These are phyloP conservation scores for Epicampocera succincta DNA, from an alignment of 2,888 invertebrate genomes.

Conservation along the genomic window DNA sequence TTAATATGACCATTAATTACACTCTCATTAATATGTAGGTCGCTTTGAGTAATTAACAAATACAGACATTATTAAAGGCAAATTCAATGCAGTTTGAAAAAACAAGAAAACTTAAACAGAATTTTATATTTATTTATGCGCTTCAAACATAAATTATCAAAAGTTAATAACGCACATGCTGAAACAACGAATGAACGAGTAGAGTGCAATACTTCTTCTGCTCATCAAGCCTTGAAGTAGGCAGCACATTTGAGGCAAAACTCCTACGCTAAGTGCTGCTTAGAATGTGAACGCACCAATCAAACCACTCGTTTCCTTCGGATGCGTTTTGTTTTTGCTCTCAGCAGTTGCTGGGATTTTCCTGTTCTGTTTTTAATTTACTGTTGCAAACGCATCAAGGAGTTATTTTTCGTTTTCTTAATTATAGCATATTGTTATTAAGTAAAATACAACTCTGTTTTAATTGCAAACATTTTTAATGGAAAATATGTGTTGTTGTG, in stretches of 20 bases:
- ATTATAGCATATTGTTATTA: slow-evolving; percentile 27
- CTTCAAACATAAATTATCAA: slow-evolving; percentile 25
- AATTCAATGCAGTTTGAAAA: neutral
- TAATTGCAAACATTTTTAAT: slow-evolving; percentile 49
- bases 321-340: too few relatives aligned
- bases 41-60: slow-evolving; percentile 49
- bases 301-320: neutral
- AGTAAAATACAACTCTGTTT: slow-evolving; percentile 21
- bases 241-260: neutral
- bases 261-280: neutral
- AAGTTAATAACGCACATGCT: slow-evolving; percentile 12
- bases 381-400: slow-evolving; percentile 16
- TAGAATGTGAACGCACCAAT: neutral
- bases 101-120: neutral
- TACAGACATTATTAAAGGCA: slow-evolving; percentile 4
- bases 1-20: slow-evolving; percentile 60
- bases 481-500: slow-evolving; percentile 4
- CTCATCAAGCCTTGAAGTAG: neutral
- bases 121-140: neutral
- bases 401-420: slow-evolving; percentile 27
- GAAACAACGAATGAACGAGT: neutral
- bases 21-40: slow-evolving; percentile 61
- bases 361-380: neutral
- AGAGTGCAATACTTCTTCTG: neutral
- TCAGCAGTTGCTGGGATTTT: too few relatives aligned